Base-by-base conservation (phyloP, 1,140 invertebrate genomes). In the Phortica variegata region DNA sequence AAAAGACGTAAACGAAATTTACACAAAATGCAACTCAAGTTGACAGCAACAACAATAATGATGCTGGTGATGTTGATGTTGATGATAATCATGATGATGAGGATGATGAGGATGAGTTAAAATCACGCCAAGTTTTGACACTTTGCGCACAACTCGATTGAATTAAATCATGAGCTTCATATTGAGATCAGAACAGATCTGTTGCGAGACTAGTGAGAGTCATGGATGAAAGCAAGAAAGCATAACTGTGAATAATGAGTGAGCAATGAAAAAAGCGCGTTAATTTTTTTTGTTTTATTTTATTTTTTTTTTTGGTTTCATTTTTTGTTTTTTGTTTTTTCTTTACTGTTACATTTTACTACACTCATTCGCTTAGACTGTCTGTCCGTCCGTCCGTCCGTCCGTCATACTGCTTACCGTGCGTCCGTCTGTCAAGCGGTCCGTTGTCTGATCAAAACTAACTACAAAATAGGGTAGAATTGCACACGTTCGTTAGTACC, bases 171-270 rank as follows among this genome's bases (percentile, higher is more conserved):
- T 50, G 55, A 61, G 49, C 42, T 40, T 16, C 39, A 32, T 13
- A 52, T 16, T 32, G 10, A 29, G 23, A 9, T 26, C 15, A 48
- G 50, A 38, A 59, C 36, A 17, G 15, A 17, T 13, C 36, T 15
- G 6, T 10, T 34, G 33, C 33, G 16, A n/a, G 6, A 17, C 36
- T 6, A 38, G 36, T 38, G 26, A 7, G 10, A 16, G 21, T 17
- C 38, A n/a, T 21, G 2, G 31, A 34, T 34, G 32, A 34, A 4
- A 15, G 4, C 6, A 34, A 21, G 49, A 65, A 61, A 62, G 63
- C 63, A 68, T 58, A 69, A 68, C 63, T 68, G 65, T 65, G 63
- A 68, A 68, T 68, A 68, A 68, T 63, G 60, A 69, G 63, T 53
- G 34, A 46, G n/a, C 41, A 46, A 17, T 31, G 53, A 58, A 49